Evolutionary conservation across 2,888 invertebrate species (phyloP), one percentile per base, ranked within the genome.

Genomic region (Deilephila porcellus): DNA sequence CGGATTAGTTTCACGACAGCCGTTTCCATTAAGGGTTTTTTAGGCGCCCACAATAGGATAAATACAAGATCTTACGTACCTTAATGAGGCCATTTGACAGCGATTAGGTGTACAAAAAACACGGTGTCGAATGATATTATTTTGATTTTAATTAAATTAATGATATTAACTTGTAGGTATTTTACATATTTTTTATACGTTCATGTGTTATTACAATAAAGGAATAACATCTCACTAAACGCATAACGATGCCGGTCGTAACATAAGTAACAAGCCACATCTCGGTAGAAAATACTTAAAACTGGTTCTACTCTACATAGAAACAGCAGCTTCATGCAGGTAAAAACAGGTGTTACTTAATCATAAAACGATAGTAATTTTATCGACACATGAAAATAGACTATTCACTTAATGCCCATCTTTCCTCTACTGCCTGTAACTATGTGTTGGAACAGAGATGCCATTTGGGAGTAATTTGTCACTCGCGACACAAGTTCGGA

Each of bases 391-490:
- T n/a, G n/a, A 6, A 56, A 56, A 19, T 56, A 56, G 56, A 56
- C n/a, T 7, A 19, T 56, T 67, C 14, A 17, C 52, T 11, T 45
- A 37, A 45, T 14, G 29, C 25, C 20, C 25, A 17, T 17, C 25
- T 6, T 67, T 25, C 5, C 4, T 52, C 25, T 52, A 25, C 52
- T n/a, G 4, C n/a, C 67, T 17, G 25, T 52, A 45, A 52, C 67
- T 67, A 62, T 67, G 20, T 74, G 71, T 71, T 73, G 70, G 19
- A 72, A 70, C 73, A 45, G 70, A 76, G 76, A 73, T 74, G 74
- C 74, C 79, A 73, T 73, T 53, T 63, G 76, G 76, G 77, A 67
- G 75, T 74, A 76, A 81, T 83, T 80, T 81, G 80, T 83, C 82
- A 80, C 76, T 52, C 72, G 70, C 59, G 72, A 67, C 72, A 56